Evolutionary conservation across 2,113 vertebrate species (phyloP).

Genomic region (Corythornis cristatus): DNA sequence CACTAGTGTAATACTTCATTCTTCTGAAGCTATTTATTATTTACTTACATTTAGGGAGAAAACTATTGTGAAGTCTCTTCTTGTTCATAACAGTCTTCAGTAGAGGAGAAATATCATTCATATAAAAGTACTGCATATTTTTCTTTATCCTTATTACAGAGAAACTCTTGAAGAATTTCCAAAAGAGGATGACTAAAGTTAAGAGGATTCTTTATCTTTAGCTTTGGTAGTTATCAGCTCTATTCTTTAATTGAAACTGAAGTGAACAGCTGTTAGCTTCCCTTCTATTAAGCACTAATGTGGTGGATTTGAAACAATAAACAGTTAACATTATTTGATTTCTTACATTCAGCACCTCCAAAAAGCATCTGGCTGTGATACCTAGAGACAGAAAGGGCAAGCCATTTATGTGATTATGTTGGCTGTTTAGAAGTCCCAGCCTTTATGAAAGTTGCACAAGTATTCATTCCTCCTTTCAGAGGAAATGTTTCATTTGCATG

Average conservation of each 20-base stretch:
- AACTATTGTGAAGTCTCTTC: not conserved
- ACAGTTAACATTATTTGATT: conserved; percentile 51
- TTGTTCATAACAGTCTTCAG: not conserved
- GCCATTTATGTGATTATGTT: not conserved
- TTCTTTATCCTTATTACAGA: not conserved
- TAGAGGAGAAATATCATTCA: not conserved
- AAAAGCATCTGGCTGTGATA: conserved; percentile 47
- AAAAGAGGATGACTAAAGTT: conserved; percentile 61
- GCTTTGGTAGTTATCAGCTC: not conserved
- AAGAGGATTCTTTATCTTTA: conserved; percentile 45
- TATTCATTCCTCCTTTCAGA: not conserved
- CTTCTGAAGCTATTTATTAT: not conserved
- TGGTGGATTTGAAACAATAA: conserved; percentile 37
- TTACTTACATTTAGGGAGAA: not conserved
- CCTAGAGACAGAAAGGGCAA: not conserved
- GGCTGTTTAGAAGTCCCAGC: not conserved
- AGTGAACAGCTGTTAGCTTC: conserved; percentile 57
- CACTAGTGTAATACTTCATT: not conserved
- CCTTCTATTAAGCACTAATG: conserved; percentile 12
- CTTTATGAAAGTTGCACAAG: conserved; percentile 29
- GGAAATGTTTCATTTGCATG: not conserved
- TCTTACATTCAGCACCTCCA: conserved; percentile 3
- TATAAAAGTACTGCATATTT: not conserved
- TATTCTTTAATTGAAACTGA: conserved; percentile 52
- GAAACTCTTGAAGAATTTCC: conserved; percentile 64